A percentile compares a stretch with the other conserved stretches of the same genome.
phyloP scores from a whole-genome alignment of 1,140 invertebrate species.

The Habropoda laboriosa region DNA sequence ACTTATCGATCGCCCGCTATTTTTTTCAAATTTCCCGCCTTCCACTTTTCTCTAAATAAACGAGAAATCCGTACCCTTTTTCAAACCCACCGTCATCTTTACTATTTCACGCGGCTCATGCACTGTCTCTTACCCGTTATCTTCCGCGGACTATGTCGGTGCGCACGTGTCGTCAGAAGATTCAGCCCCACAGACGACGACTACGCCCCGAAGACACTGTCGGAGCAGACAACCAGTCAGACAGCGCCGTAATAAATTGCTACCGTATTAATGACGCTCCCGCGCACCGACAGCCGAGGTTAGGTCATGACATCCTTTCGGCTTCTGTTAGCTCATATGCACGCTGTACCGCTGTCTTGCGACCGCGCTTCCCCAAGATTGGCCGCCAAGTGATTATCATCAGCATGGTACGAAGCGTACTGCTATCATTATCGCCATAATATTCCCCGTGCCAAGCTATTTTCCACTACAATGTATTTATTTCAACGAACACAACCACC shows the following conservation, averaged over 20 bases:
- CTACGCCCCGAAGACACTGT: constrained; percentile 67
- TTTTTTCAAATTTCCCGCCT: neutral
- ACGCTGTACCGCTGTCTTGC: constrained; percentile 50
- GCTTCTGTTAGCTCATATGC: constrained; percentile 42
- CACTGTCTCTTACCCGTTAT: constrained; percentile 23
- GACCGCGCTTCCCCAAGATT: constrained; percentile 41
- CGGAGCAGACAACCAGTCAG: constrained; percentile 68
- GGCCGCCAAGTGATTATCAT: constrained; percentile 57
- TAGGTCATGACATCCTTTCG: constrained; percentile 66
- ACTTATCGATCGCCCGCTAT: no score
- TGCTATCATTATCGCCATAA: constrained; percentile 46
- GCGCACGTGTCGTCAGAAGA: constrained; percentile 37
- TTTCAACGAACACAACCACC: neutral
- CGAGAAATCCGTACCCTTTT: no score
- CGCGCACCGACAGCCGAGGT: constrained; percentile 65
- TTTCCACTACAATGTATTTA: constrained; percentile 22
- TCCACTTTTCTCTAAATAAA: neutral
- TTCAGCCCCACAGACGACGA: constrained; percentile 56
- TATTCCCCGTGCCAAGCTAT: neutral
- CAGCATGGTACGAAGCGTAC: constrained; percentile 27
- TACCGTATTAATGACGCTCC: constrained; percentile 78
- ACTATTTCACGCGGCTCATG: constrained; percentile 9
- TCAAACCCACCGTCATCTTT: constrained; percentile 1
- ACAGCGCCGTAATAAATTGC: constrained; percentile 79
- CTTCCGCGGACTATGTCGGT: neutral